A percentile compares a stretch with the other conserved stretches of the same genome.
Conservation (phyloP, 1,140 invertebrate genomes). For the Rhynchophorus ferrugineus region DNA sequence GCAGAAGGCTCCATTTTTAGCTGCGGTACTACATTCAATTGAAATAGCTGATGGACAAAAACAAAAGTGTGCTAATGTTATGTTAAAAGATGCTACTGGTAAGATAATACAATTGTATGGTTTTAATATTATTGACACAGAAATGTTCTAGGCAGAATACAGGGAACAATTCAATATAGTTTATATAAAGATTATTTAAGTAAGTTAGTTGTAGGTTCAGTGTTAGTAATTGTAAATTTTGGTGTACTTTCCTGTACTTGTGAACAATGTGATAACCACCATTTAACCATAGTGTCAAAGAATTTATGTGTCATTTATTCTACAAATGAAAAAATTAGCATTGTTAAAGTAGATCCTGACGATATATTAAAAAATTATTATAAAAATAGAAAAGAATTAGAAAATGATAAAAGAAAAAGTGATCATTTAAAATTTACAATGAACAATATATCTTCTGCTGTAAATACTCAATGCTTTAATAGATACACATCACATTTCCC, state of each 20-base stretch:
- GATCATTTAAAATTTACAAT: no score
- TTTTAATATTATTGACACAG: neutral
- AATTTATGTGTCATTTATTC: conserved; percentile 23
- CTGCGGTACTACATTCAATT: conserved; percentile 19
- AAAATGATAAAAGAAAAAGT: neutral
- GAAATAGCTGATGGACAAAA: conserved; percentile 14
- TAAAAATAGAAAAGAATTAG: neutral
- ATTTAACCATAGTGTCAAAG: conserved; percentile 22
- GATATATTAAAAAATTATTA: conserved; percentile 11
- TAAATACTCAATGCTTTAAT: no score
- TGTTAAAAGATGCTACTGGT: conserved; percentile 26
- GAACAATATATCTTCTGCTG: no score
- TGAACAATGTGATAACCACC: conserved; percentile 18
- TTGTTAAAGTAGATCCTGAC: conserved; percentile 8
- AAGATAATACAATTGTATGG: neutral
- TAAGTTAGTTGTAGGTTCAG: conserved; percentile 19
- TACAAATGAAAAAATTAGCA: conserved; percentile 9
- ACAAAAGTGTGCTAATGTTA: conserved; percentile 22
- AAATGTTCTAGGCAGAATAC: conserved; percentile 22
- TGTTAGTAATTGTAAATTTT: conserved; percentile 20
- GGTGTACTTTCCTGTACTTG: conserved; percentile 20
- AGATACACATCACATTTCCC: no score
- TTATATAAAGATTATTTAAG: conserved; percentile 19
- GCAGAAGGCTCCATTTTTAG: conserved; percentile 26
- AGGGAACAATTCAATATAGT: conserved; percentile 20